Evolutionary conservation across 2,797 vertebrate genomes (phyloP), one percentile per base, ranked within the genome.

Genomic region (Nasua narica): DNA sequence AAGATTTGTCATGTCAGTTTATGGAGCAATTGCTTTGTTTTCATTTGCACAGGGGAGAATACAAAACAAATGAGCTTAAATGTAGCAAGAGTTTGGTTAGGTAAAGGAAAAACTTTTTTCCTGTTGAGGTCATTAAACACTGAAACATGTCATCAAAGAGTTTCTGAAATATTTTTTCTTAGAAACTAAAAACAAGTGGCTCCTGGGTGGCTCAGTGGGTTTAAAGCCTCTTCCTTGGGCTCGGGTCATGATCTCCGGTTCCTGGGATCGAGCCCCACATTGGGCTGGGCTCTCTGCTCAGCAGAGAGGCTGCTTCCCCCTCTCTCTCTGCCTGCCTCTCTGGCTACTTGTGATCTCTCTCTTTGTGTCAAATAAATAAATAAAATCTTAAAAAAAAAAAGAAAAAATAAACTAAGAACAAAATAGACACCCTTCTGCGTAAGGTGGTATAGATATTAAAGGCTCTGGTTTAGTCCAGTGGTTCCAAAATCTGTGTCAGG

Each of bases 81-180:
- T 65, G 18, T 48, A 91, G 27, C 48, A 77, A 87, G 72, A 62
- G 5, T 96, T 95, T 81, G 12, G 10, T 40, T 93, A 83, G 50
- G 67, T 83, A 77, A 94, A 94, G 43, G 40, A 90, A 90, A 62
- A 77, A 78, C 43, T 91, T 67, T 90, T 87, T 92, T 48, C 69
- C 58, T 70, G 1, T 52, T 67, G 40, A 90, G 58, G 46, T 90
- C 32, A 74, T 56, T 60, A 74, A 92, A 74, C 43, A 70, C 54
- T 72, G 19, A 92, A 91, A 70, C 19, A 70, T 96, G 8, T 76
- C 85, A 92, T 54, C 77, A 95, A 93, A 83, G 52, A 35, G 67
- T 88, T 84, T 95, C 84, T 93, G 50, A 94, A 95, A 46, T 85
- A 32, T 48, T 82, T 56, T 93, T 95, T 94, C 58, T 92, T 91